Evolutionary conservation across 2,113 vertebrate species (phyloP), one percentile per base, ranked within the genome.

Genomic region (Pelusios castaneus): DNA sequence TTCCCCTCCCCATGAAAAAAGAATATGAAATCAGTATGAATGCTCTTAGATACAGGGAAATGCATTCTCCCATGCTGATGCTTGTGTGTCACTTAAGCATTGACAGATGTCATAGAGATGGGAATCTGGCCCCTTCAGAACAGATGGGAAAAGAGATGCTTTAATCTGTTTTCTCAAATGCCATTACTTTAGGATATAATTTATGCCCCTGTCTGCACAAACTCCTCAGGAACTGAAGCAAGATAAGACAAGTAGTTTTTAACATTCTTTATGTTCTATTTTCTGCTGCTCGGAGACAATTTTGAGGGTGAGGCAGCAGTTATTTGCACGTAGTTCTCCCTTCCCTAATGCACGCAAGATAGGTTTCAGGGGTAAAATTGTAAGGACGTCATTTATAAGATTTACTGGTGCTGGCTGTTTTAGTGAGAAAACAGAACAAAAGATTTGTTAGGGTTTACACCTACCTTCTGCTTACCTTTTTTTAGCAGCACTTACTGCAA

Each of bases 181-280:
- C 76, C 0, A 0, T 73, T 91, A 70, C 73, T 94, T 88, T 16
- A 83, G 90, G 56, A 58, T 90, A 29, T 54, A 88, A 90, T 96
- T 94, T 95, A 80, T 91, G 60, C 87, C 58, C 91, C 83, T 94
- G 87, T 80, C 90, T 91, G 89, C 70, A 89, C 75, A 90, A 88
- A 91, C 75, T 75, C 56, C 80, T 78, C 85, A 85, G 84, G 31
- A 70, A 89, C 82, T 91, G 49, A 77, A 94, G 82, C 95, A 84
- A 95, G 97, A 92, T 87, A 92, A 92, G 94, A 93, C 97, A 96
- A 96, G 94, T 90, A 88, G 31, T 82, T 90, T 95, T 94, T 90
- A 90, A 14, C 60, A 38, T 93, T 94, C 89, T 90, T 96, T 54
- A 90, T 85, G 89, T 91, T 86, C 94, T 92, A 45, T 88, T 94